These are phyloP conservation scores for Origma solitaria DNA, from an alignment of 2,113 vertebrate genomes.

Conservation along the genomic window DNA sequence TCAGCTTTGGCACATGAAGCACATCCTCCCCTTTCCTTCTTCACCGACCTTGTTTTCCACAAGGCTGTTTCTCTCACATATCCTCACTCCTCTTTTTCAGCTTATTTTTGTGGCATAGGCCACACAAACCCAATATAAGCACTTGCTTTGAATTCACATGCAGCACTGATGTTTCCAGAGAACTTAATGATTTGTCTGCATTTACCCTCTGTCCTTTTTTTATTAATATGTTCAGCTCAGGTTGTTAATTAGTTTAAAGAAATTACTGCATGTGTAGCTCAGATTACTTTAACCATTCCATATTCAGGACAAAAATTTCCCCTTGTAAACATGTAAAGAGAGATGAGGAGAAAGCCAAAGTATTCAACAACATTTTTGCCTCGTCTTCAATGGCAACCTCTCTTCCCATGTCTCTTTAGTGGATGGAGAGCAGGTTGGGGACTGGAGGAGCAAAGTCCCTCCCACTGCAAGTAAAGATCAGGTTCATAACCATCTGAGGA, in stretches of 20 bases:
- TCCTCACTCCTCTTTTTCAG: neutral
- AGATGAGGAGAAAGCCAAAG: neutral
- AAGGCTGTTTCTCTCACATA: neutral
- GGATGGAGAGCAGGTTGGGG: neutral
- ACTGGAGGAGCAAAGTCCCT: neutral
- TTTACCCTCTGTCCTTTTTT: neutral
- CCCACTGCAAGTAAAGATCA: neutral
- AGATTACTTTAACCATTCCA: neutral
- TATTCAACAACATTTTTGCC: neutral
- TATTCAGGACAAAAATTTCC: neutral
- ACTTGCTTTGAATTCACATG: neutral
- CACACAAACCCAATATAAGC: neutral
- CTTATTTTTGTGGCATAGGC: neutral
- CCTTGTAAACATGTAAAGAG: neutral
- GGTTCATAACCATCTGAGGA: neutral
- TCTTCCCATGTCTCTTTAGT: neutral
- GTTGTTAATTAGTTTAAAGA: neutral
- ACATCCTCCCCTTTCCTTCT: neutral
- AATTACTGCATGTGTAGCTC: neutral
- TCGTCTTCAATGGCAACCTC: neutral
- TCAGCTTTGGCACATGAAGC: neutral
- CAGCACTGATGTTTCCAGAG: neutral
- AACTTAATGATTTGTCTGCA: neutral
- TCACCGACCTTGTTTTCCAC: neutral
- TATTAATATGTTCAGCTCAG: neutral